Base-by-base conservation (phyloP, 2,888 invertebrate genomes). In the Schrankia costaestrigalis region DNA sequence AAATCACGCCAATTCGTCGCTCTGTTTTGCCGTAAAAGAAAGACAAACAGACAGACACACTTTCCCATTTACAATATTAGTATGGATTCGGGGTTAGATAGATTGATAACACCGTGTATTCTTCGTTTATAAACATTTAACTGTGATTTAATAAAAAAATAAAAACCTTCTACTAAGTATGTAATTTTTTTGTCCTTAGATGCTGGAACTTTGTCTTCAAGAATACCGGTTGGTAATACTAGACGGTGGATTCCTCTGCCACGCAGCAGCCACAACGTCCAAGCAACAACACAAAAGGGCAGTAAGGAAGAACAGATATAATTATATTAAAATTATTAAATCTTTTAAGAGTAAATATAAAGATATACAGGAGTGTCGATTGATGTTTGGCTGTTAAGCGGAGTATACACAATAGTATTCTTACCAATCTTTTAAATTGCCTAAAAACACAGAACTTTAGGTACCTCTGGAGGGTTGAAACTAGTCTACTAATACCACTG, bases 191-290 rank as follows among this genome's bases (percentile, higher is more conserved):
- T 32, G 19, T 34, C 23, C 23, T 75, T n/a, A 94, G 94, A 93
- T 93, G 93, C 79, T 93, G 63, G 93, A 94, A 75, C 90, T 94
- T 88, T 94, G 94, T 70, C 90, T 94, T 43, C 86, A 91, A 71
- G 90, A 91, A 51, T 94, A 94, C 70, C 90, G 91, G 27, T 89
- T 94, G 71, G 90, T 93, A 40, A 90, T 94, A 3, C 74, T 94
- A 28, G 93, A 94, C 53, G 93, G 93, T 12, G 93, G 91, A 0
- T 94, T 94, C 65, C 88, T 94, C 25, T 92, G 93, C 14, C 94
- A 94, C 67, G 89, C 90, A 0, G 82, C 84, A 0, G 81, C 65
- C 64, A 83, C 29, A 80, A 86, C 40, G 40, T 68, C 37, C 7
- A 35, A 46, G 21, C 39, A 43, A 0, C 63, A 63, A 1, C 56